Conservation (phyloP, 2,888 invertebrate genomes). For the Physocephala rufipes region DNA sequence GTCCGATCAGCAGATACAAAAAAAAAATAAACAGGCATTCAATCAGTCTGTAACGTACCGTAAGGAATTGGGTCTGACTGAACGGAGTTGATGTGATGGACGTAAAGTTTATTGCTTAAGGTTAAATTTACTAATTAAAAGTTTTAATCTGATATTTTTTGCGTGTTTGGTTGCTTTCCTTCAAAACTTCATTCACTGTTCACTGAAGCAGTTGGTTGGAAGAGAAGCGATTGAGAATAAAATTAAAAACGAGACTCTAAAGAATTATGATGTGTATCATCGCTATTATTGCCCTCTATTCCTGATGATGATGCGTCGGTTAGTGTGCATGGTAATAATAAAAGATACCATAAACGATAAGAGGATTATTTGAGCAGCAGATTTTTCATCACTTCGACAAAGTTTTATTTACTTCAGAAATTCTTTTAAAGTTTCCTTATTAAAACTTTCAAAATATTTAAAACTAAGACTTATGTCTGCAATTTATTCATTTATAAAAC, state of each 20-base stretch:
- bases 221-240: too few relatives aligned
- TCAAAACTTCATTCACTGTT: conserved; percentile 3
- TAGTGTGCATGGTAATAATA: too few relatives aligned
- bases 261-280: not conserved
- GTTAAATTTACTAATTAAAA: conserved; percentile 40
- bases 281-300: too few relatives aligned
- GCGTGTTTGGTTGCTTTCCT: conserved; percentile 13
- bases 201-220: not conserved
- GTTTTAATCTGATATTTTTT: conserved; percentile 32
- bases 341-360: too few relatives aligned
- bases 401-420: too few relatives aligned
- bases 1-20: not conserved
- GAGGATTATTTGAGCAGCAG: too few relatives aligned
- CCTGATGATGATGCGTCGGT: too few relatives aligned
- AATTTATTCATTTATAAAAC: too few relatives aligned
- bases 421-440: too few relatives aligned
- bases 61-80: conserved; percentile 1
- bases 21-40: not conserved
- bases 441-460: too few relatives aligned
- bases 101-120: conserved; percentile 33
- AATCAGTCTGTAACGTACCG: not conserved
- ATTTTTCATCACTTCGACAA: too few relatives aligned
- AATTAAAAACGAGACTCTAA: conserved; percentile 2
- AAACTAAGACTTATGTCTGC: too few relatives aligned
- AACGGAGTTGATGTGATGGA: not conserved